Conservation (phyloP, 2,797 vertebrate species). For the Selene dorsalis region DNA sequence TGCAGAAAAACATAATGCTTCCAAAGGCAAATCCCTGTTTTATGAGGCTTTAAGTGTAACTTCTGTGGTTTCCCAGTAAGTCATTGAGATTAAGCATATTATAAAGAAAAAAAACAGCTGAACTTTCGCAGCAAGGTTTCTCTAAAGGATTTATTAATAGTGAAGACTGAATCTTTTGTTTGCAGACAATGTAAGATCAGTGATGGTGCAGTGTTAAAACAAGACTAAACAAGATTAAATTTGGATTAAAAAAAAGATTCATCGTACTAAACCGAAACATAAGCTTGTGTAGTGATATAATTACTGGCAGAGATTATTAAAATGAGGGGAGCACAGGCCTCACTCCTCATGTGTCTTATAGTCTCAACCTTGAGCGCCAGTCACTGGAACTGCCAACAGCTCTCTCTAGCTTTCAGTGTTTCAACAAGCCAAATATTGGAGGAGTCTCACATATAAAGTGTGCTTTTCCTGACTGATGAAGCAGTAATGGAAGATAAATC, state of each 20-base stretch:
- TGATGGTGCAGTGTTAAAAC: neutral
- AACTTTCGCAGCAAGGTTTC: neutral
- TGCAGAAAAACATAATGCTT: neutral
- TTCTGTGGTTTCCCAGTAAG: neutral
- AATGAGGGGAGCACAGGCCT: neutral
- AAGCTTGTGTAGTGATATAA: neutral
- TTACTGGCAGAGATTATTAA: neutral
- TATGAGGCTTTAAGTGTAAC: constrained; percentile 17
- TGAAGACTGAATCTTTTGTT: neutral
- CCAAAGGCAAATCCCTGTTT: neutral
- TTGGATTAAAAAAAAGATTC: neutral
- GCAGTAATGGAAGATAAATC: neutral
- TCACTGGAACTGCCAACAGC: neutral
- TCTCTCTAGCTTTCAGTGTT: neutral
- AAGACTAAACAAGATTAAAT: neutral
- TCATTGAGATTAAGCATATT: neutral
- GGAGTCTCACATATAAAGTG: neutral
- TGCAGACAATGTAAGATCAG: neutral
- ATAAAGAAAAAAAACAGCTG: too few relatives aligned
- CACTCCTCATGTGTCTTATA: neutral
- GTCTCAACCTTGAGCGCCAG: too few relatives aligned
- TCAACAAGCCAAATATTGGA: neutral
- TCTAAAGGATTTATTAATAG: neutral
- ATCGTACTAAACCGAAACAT: neutral
- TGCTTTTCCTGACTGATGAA: constrained; percentile 10